Evolutionary conservation across 2,888 invertebrate species (phyloP).

Genomic region (Drosophila mulleri): DNA sequence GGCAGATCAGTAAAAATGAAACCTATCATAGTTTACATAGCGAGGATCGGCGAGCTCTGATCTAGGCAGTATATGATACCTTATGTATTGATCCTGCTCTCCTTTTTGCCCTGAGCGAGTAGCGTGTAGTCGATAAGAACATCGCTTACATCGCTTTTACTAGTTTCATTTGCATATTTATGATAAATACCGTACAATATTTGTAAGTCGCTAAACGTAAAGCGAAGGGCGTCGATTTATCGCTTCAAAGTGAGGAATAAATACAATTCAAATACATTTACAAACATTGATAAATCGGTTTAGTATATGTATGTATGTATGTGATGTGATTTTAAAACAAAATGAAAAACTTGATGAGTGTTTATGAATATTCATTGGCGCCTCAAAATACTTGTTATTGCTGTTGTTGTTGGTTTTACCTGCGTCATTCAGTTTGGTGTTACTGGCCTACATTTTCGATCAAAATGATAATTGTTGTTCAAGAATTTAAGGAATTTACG

Average conservation of each 20-base stretch:
- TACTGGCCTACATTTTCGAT: constrained; percentile 59
- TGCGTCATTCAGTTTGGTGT: constrained; percentile 26
- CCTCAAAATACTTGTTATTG: constrained; percentile 41
- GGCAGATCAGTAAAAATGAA: background rate
- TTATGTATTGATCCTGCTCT: background rate
- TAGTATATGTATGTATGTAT: constrained; percentile 6
- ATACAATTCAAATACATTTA: constrained; percentile 1
- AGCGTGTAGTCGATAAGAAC: background rate
- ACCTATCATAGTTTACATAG: background rate
- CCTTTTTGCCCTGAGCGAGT: background rate
- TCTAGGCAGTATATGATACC: background rate
- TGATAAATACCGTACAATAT: constrained; percentile 39
- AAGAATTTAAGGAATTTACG: constrained; percentile 19
- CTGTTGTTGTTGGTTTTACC: constrained; percentile 20
- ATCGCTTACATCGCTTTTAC: background rate
- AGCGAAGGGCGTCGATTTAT: constrained; percentile 37
- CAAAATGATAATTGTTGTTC: constrained; percentile 10
- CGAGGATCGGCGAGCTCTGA: background rate
- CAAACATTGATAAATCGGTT: background rate
- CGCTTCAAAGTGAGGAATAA: constrained; percentile 19
- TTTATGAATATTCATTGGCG: constrained; percentile 71
- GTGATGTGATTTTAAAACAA: constrained; percentile 28
- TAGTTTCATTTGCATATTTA: constrained; percentile 50
- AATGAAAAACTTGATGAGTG: constrained; percentile 29
- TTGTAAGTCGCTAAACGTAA: constrained; percentile 21